phyloP scores from a whole-genome alignment of 2,797 vertebrate genomes.

The Pyrocephalus nanus region DNA sequence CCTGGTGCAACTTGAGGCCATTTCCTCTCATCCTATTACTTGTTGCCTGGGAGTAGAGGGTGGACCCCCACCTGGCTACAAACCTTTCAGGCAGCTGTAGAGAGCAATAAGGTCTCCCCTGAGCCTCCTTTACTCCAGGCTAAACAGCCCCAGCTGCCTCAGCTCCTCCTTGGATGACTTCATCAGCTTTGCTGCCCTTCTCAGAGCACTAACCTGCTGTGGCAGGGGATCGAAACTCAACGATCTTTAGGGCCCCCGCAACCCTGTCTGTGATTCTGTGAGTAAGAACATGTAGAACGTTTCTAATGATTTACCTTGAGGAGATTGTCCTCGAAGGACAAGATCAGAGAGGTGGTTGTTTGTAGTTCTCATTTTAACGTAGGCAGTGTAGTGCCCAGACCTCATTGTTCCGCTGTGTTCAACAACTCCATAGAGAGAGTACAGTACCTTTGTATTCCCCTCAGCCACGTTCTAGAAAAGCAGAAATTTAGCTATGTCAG shows the following conservation, averaged over 20 bases:
- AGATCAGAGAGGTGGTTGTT: conserved; percentile 69
- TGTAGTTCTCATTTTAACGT: conserved; percentile 83
- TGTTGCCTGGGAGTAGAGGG: not conserved
- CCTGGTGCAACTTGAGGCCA: not conserved
- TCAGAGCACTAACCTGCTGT: fast-evolving
- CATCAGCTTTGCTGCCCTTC: not conserved
- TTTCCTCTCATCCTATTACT: not conserved
- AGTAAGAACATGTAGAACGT: not conserved
- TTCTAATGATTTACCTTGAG: conserved; percentile 72
- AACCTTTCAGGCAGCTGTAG: not conserved
- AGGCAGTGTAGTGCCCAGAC: conserved; percentile 95
- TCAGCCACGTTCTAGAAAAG: conserved; percentile 81
- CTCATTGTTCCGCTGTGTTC: conserved; percentile 98
- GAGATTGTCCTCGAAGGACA: conserved; percentile 71
- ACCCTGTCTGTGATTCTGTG: not conserved
- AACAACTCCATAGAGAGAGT: conserved; percentile 93
- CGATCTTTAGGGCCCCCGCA: not conserved
- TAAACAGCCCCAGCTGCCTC: not conserved
- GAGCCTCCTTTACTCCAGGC: not conserved
- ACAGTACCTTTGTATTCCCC: conserved; percentile 82
- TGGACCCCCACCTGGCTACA: fast-evolving
- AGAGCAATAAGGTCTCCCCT: not conserved
- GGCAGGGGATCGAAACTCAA: not conserved
- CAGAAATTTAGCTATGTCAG: not conserved
- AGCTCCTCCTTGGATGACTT: not conserved